phyloP scores from a whole-genome alignment of 2,113 vertebrate species.

The Opisthocomus hoazin region DNA sequence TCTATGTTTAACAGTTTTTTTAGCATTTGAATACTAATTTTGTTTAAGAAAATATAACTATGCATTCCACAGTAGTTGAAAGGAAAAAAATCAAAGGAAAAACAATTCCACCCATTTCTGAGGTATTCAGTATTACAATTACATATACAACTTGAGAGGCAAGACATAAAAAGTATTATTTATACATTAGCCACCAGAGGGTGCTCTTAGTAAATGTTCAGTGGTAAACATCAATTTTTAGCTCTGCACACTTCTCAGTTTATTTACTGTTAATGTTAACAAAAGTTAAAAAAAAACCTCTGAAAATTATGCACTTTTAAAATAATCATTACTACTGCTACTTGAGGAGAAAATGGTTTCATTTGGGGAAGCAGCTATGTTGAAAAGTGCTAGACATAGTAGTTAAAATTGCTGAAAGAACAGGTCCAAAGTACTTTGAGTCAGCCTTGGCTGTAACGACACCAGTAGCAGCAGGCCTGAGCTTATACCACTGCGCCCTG shows the following conservation, averaged over 20 bases:
- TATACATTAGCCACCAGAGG: not conserved
- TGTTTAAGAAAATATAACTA: not conserved
- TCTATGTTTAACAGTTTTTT: not conserved
- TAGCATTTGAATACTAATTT: not conserved
- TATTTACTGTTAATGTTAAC: not conserved
- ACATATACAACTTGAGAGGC: accelerated
- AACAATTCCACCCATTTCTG: not conserved
- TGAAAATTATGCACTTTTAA: not conserved
- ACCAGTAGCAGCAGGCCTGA: not conserved
- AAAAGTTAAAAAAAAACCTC: not conserved
- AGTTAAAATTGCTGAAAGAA: not conserved
- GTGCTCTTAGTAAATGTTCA: not conserved
- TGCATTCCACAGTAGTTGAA: not conserved
- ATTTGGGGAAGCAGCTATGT: not conserved
- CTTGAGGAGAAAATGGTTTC: not conserved
- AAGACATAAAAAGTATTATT: not conserved
- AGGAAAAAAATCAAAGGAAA: not conserved
- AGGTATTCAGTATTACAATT: not conserved
- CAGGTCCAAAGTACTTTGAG: not conserved
- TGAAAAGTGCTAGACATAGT: not conserved
- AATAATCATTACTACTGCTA: not conserved
- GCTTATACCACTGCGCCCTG: not conserved
- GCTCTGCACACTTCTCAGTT: not conserved
- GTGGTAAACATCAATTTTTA: not conserved
- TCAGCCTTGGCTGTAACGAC: not conserved